Evolutionary conservation across 1,140 invertebrate genomes (phyloP).

Genomic region (Diabrotica undecimpunctata): DNA sequence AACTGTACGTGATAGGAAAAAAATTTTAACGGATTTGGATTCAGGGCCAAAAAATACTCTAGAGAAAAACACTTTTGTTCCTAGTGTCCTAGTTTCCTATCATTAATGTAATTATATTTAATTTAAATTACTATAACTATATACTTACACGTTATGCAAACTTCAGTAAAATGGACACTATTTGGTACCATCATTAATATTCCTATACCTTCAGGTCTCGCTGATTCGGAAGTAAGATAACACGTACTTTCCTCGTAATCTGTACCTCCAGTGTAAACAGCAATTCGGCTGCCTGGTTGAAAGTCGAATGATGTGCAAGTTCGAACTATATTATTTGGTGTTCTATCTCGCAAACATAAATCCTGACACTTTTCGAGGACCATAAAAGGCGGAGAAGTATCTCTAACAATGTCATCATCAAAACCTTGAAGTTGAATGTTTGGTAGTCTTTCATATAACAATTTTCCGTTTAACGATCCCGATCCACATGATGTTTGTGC

Average conservation of each 20-base stretch:
- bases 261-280: constrained; percentile 72
- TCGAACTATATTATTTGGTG: constrained; percentile 72
- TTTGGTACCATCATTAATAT: constrained; percentile 80
- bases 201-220: constrained; percentile 80
- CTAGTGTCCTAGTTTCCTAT: no score
- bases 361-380: constrained; percentile 83
- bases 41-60: no score
- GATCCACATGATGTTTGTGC: constrained; percentile 88
- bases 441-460: constrained; percentile 83
- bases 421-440: constrained; percentile 85
- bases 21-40: no score
- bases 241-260: constrained; percentile 90
- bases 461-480: constrained; percentile 67
- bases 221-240: constrained; percentile 78
- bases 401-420: constrained; percentile 80
- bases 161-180: constrained; percentile 84
- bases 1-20: no score
- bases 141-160: constrained; percentile 81
- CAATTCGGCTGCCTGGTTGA: constrained; percentile 79
- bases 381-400: constrained; percentile 76
- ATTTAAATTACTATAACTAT: no score
- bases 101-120: no score
- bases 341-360: constrained; percentile 76
- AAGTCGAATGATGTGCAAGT: constrained; percentile 86
- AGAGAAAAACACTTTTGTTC: no score